Evolutionary conservation across 2,113 vertebrate genomes (phyloP).

Genomic region (Elgaria multicarinata): DNA sequence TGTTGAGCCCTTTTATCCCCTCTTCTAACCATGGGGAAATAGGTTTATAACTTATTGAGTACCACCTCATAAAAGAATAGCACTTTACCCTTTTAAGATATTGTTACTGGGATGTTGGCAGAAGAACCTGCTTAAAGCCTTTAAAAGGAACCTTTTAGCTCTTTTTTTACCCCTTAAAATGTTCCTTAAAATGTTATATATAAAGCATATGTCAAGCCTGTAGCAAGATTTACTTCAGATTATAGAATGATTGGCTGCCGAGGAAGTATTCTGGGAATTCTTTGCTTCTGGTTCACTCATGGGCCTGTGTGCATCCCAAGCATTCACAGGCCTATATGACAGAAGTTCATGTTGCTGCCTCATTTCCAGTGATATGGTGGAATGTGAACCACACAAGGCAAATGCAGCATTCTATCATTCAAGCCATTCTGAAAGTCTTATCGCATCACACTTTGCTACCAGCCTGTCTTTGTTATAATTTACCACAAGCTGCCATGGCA

Average conservation of each 20-base stretch:
- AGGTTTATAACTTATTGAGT: neutral
- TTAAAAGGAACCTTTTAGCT: neutral
- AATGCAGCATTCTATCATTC: neutral
- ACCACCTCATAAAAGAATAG: neutral
- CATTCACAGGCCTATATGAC: rapidly evolving
- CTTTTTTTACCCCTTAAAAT: neutral
- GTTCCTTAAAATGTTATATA: neutral
- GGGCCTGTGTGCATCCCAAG: neutral
- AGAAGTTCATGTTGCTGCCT: slow-evolving; percentile 17
- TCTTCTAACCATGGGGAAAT: neutral
- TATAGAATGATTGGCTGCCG: neutral
- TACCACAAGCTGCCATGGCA: rapidly evolving
- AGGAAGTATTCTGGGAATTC: neutral
- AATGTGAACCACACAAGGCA: neutral
- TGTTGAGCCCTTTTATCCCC: neutral
- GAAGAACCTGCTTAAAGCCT: neutral
- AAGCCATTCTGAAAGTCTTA: slow-evolving; percentile 21
- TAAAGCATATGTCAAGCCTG: neutral
- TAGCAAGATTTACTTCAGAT: slow-evolving; percentile 15
- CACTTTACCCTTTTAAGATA: neutral
- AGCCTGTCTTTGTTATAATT: neutral
- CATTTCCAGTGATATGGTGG: neutral
- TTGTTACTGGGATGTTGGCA: neutral
- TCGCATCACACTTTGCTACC: rapidly evolving
- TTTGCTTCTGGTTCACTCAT: neutral